Conservation (phyloP, 2,113 vertebrate species). For the Malurus alboscapulatus region DNA sequence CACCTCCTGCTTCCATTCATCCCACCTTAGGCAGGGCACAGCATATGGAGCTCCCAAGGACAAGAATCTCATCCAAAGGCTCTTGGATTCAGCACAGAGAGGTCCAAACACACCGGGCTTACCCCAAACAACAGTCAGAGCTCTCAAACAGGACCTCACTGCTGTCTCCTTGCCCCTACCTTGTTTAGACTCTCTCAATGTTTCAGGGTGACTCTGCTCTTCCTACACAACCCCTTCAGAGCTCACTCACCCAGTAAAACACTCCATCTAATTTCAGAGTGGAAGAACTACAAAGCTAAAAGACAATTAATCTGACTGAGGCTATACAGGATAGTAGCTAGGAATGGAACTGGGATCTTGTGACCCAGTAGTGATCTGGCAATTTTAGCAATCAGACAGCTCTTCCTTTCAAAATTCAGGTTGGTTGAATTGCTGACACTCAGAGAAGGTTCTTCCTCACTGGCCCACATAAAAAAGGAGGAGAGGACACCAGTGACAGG, state of each 20-base stretch:
- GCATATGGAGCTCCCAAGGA: background rate
- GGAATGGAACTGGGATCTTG: background rate
- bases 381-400: background rate
- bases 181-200: background rate
- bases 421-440: background rate
- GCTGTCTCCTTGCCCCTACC: background rate
- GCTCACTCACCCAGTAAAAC: background rate
- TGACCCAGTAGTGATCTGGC: background rate
- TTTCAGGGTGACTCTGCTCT: background rate
- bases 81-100: background rate
- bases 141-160: background rate
- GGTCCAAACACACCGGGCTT: background rate
- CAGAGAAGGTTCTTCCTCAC: rapidly evolving
- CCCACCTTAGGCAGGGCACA: background rate
- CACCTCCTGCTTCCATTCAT: background rate
- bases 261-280: background rate
- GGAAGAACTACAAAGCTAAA: background rate
- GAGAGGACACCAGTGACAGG: background rate
- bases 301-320: background rate
- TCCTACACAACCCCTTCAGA: background rate
- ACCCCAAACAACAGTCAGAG: background rate
- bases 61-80: background rate
- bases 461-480: background rate
- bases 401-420: background rate
- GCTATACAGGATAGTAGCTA: background rate